Percentiles rank a stretch among this genome's conserved stretches.
phyloP scores from a whole-genome alignment of 2,797 vertebrate species.

The Picus viridis region DNA sequence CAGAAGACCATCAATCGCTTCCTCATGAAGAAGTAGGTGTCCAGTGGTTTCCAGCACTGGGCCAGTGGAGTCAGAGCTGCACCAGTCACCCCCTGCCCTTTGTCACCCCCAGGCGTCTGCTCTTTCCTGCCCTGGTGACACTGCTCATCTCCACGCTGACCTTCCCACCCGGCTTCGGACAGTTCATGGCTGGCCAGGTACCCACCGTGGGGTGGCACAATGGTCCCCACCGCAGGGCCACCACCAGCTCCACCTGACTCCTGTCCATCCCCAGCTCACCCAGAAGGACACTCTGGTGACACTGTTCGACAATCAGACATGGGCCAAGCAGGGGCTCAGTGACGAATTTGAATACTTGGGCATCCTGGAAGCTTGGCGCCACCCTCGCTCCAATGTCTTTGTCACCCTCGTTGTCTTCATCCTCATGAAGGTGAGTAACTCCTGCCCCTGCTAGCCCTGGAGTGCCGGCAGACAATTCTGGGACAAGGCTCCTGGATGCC shows the following conservation, averaged over 20 bases:
- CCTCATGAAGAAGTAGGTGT: conserved; percentile 97
- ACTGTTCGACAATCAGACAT: conserved; percentile 93
- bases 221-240: background rate
- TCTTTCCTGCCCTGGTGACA: conserved; percentile 95
- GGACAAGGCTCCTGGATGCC: background rate
- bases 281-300: conserved; percentile 94
- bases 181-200: conserved; percentile 98
- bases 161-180: conserved; percentile 95
- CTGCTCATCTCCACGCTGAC: conserved; percentile 92
- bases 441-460: too few species aligned
- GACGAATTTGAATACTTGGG: conserved; percentile 89
- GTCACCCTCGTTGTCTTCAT: conserved; percentile 94
- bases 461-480: background rate
- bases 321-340: conserved; percentile 89
- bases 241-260: background rate
- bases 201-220: rapidly evolving
- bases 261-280: conserved; percentile 83
- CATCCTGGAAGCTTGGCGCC: conserved; percentile 89
- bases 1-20: conserved; percentile 98
- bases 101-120: conserved; percentile 84
- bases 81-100: background rate
- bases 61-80: background rate
- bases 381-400: conserved; percentile 92
- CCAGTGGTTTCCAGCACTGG: rapidly evolving
- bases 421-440: conserved; percentile 90